Evolutionary conservation across 2,797 vertebrate species (phyloP).

Genomic region (Tapirus indicus): DNA sequence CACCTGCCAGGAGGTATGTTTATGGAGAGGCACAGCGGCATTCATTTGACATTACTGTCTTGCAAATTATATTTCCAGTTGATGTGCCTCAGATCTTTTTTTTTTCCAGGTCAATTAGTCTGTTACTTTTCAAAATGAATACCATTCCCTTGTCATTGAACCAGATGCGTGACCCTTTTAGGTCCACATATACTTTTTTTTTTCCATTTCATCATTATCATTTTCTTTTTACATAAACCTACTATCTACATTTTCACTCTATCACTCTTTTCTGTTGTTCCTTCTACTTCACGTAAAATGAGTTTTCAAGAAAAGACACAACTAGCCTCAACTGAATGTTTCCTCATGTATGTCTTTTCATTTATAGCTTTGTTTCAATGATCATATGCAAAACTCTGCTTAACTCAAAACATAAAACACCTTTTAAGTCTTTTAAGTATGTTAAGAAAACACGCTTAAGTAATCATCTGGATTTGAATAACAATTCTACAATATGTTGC

Average conservation of each 20-base stretch:
- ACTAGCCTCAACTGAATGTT: background rate
- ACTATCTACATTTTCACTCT: background rate
- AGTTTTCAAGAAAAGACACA: background rate
- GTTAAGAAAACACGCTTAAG: background rate
- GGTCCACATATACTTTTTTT: background rate
- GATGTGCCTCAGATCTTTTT: background rate
- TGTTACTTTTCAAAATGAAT: slow-evolving; percentile 46
- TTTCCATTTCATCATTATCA: background rate
- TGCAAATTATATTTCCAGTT: slow-evolving; percentile 16
- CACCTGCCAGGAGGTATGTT: background rate
- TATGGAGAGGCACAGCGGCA: background rate
- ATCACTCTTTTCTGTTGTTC: background rate
- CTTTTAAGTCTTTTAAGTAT: background rate
- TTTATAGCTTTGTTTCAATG: background rate
- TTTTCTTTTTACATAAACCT: slow-evolving; percentile 17
- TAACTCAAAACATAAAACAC: background rate
- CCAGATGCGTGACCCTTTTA: background rate
- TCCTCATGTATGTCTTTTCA: background rate
- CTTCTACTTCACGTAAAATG: background rate
- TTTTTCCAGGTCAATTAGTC: background rate
- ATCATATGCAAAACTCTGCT: background rate
- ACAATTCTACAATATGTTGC: background rate
- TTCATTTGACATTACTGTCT: slow-evolving; percentile 47
- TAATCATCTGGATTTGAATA: background rate
- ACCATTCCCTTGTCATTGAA: background rate